phyloP scores from a whole-genome alignment of 2,888 invertebrate genomes.

The Halictus ligatus region DNA sequence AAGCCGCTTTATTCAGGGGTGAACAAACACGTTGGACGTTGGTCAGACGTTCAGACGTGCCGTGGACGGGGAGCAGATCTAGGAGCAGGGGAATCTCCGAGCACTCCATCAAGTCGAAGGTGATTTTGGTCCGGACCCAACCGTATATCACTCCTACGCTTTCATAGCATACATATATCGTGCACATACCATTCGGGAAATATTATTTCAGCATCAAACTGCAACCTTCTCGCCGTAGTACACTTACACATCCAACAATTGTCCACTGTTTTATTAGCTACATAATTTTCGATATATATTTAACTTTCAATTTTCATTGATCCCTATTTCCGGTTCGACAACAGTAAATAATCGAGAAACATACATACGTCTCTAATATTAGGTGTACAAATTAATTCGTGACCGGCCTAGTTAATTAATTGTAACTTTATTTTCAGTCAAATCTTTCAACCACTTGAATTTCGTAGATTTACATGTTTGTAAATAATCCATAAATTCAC shows the following conservation, averaged over 20 bases:
- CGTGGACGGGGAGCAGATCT: constrained; percentile 55
- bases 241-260: background rate
- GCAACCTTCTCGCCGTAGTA: background rate
- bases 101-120: constrained; percentile 81
- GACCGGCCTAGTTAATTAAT: no score
- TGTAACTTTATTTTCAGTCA: no score
- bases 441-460: no score
- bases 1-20: constrained; percentile 82
- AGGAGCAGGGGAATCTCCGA: constrained; percentile 74
- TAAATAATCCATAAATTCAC: no score
- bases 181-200: constrained; percentile 41
- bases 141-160: constrained; percentile 80
- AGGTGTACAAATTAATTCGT: no score
- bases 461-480: no score
- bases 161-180: constrained; percentile 70
- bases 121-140: constrained; percentile 80
- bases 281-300: background rate
- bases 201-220: constrained; percentile 50
- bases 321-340: no score
- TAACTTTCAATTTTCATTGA: background rate
- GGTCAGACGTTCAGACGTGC: constrained; percentile 59
- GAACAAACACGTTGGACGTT: constrained; percentile 72
- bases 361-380: no score
- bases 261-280: background rate
- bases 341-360: no score